Percentiles rank a stretch among this genome's conserved stretches.
These are phyloP conservation scores for Argentina silus DNA, from an alignment of 2,797 vertebrate genomes.

Conservation along the genomic window DNA sequence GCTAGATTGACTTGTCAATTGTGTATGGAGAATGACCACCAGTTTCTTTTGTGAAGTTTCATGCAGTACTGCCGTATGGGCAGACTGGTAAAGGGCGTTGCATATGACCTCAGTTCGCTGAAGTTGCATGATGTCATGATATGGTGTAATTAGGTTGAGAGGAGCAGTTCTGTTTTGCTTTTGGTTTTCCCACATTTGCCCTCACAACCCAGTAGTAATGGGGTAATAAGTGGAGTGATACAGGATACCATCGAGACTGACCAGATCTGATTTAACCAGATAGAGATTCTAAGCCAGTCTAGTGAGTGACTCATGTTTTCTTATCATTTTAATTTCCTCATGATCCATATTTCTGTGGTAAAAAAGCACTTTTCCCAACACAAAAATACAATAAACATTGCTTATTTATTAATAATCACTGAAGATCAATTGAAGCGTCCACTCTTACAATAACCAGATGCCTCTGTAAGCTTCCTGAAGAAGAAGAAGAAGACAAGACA, in stretches of 20 bases:
- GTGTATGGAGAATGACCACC: too few species aligned
- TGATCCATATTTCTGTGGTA: conserved; percentile 29
- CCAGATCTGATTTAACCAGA: conserved; percentile 31
- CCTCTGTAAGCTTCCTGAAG: conserved; percentile 29
- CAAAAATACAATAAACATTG: conserved; percentile 37
- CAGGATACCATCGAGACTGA: conserved; percentile 29
- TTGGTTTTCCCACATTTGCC: conserved; percentile 39
- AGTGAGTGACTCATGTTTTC: conserved; percentile 40
- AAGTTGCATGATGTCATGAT: conserved; percentile 52
- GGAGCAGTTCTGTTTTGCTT: conserved; percentile 45
- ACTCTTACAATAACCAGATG: conserved; percentile 27
- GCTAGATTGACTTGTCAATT: too few species aligned
- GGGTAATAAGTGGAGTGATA: conserved; percentile 29
- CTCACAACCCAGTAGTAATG: conserved; percentile 38
- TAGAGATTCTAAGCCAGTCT: conserved; percentile 30
- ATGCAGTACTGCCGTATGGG: conserved; percentile 29
- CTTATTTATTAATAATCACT: conserved; percentile 33
- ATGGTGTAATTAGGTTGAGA: conserved; percentile 37
- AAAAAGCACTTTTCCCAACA: conserved; percentile 27
- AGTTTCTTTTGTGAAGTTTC: background rate
- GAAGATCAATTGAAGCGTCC: conserved; percentile 22
- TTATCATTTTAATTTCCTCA: conserved; percentile 36
- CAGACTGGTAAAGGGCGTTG: conserved; percentile 33
- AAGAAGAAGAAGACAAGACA: background rate
- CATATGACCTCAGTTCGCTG: conserved; percentile 46